These are phyloP conservation scores for Rhopalosiphum maidis DNA, from an alignment of 1,140 invertebrate genomes.

Conservation along the genomic window DNA sequence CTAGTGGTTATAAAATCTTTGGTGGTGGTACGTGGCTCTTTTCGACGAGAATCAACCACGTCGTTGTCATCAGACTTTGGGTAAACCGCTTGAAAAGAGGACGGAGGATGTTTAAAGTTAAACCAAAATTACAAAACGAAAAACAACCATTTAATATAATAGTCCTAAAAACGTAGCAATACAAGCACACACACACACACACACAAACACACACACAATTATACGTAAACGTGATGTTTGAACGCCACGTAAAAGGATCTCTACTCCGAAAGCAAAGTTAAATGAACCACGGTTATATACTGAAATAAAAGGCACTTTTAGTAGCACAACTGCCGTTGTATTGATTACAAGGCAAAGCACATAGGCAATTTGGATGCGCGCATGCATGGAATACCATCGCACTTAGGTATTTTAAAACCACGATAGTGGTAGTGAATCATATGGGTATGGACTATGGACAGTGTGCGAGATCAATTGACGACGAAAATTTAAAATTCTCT, in stretches of 20 bases:
- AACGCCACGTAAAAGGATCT: conserved; percentile 23
- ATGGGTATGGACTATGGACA: neutral
- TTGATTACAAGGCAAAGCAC: conserved; percentile 45
- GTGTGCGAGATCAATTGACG: neutral
- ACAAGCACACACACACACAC: too few species aligned
- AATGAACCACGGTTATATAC: neutral
- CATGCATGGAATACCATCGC: conserved; percentile 32
- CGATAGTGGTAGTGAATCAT: neutral
- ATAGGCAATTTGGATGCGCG: conserved; percentile 36
- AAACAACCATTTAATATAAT: conserved; percentile 20
- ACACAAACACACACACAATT: too few species aligned
- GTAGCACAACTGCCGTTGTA: neutral
- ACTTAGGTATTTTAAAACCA: neutral
- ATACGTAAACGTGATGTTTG: neutral
- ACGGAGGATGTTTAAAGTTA: neutral
- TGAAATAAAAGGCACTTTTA: neutral
- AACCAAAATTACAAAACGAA: neutral
- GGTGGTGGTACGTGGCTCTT: neutral
- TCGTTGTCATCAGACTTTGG: neutral
- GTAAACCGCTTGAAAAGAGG: neutral
- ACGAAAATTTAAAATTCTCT: neutral
- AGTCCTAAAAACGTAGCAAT: conserved; percentile 10
- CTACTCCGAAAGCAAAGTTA: neutral
- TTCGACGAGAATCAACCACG: neutral
- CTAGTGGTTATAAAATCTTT: neutral